These are phyloP conservation scores for Branchellion lobata DNA, from an alignment of 2,888 invertebrate genomes.

Conservation along the genomic window DNA sequence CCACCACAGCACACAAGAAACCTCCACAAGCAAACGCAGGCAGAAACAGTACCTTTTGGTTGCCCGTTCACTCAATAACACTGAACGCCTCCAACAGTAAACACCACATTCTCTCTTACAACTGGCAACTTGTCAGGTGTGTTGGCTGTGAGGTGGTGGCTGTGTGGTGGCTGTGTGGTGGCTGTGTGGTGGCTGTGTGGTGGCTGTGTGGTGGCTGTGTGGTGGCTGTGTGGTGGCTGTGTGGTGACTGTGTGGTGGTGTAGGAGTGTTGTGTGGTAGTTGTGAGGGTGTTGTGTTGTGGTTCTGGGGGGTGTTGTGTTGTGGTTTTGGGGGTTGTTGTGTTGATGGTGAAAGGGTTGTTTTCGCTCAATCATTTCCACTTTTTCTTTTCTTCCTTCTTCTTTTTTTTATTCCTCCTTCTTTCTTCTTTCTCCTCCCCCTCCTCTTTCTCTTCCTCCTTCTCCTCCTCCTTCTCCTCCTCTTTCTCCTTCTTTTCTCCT, in stretches of 20 bases:
- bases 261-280: not conserved
- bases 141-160: constrained; percentile 11
- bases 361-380: not conserved
- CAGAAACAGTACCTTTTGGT: constrained; percentile 70
- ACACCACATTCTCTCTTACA: constrained; percentile 74
- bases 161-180: not conserved
- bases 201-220: not conserved
- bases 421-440: not conserved
- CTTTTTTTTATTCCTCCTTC: not conserved
- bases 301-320: not conserved
- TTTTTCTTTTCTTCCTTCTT: not conserved
- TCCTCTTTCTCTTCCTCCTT: too few species aligned
- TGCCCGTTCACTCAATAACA: constrained; percentile 78
- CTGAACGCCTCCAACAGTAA: constrained; percentile 77
- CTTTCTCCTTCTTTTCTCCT: too few species aligned
- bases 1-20: constrained; percentile 55
- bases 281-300: not conserved
- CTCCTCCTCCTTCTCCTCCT: too few species aligned
- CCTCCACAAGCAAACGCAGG: constrained; percentile 66
- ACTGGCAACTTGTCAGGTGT: constrained; percentile 77
- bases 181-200: not conserved
- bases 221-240: too few species aligned
- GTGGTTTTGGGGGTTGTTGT: too few species aligned
- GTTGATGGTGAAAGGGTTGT: too few species aligned
- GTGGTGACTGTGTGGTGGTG: not conserved